phyloP scores from a whole-genome alignment of 37 sponge, comb jelly and placozoan species.

The Spongia lamella region DNA sequence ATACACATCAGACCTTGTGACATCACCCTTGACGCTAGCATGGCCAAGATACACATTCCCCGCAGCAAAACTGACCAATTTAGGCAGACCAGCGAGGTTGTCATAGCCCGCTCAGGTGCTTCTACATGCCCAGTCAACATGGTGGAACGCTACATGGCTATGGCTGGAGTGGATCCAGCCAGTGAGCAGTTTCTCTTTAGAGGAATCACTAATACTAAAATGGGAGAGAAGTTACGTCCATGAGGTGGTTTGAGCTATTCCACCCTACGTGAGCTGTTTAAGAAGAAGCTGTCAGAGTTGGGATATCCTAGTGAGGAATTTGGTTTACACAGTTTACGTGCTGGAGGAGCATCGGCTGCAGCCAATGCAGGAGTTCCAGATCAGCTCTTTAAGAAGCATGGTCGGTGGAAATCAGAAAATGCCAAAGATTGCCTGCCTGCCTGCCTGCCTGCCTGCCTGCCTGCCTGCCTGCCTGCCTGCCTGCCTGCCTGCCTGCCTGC shows the following conservation, averaged over 20 bases:
- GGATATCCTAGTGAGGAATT: too few relatives aligned
- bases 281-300: background rate
- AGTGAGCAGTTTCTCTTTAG: background rate
- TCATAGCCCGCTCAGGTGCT: background rate
- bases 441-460: too few relatives aligned
- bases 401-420: too few relatives aligned
- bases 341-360: too few relatives aligned
- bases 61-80: conserved; percentile 19
- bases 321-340: too few relatives aligned
- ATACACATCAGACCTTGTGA: background rate
- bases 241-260: conserved; percentile 3
- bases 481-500: too few relatives aligned
- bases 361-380: too few relatives aligned
- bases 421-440: too few relatives aligned
- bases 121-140: conserved; percentile 6
- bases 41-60: background rate
- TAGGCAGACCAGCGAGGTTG: background rate
- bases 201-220: background rate
- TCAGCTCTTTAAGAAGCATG: too few relatives aligned
- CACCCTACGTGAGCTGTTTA: conserved; percentile 9
- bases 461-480: too few relatives aligned
- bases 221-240: background rate
- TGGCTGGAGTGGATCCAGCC: background rate
- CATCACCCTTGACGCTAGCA: background rate
- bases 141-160: conserved; percentile 1